phyloP scores from a whole-genome alignment of 2,888 invertebrate species.

The Conomelus anceps region DNA sequence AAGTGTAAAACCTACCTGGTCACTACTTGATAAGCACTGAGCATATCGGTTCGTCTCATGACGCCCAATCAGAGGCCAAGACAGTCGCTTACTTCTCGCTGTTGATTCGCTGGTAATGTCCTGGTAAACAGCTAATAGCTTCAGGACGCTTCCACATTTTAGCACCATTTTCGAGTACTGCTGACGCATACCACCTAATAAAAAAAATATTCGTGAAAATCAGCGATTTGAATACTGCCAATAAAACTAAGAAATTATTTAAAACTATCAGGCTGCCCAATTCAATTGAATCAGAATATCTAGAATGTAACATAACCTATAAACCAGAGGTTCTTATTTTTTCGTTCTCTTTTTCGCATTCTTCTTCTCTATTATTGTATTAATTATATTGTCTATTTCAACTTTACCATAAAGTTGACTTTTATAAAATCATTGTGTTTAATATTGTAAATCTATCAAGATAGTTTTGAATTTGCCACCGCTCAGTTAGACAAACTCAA shows the following conservation, averaged over 20 bases:
- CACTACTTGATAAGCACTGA: slow-evolving; percentile 46
- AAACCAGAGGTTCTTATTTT: not conserved
- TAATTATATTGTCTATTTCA: no score
- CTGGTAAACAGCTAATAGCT: slow-evolving; percentile 49
- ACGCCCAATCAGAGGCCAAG: slow-evolving; percentile 40
- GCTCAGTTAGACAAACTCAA: no score
- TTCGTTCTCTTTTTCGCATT: not conserved
- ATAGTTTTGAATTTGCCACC: no score
- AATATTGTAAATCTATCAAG: no score
- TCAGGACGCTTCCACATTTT: slow-evolving; percentile 46
- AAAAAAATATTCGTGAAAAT: not conserved
- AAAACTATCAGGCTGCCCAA: no score
- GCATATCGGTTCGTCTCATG: slow-evolving; percentile 43
- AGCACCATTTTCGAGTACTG: slow-evolving; percentile 47
- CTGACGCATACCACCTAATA: slow-evolving; percentile 32
- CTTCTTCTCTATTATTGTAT: not conserved
- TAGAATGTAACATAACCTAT: no score
- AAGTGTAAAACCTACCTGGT: slow-evolving; percentile 38
- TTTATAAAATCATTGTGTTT: no score
- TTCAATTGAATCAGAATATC: no score
- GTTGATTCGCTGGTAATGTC: slow-evolving; percentile 43
- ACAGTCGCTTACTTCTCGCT: slow-evolving; percentile 38
- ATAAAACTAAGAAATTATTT: not conserved
- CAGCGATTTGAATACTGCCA: not conserved
- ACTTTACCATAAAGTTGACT: no score